Evolutionary conservation across 2,888 invertebrate genomes (phyloP).

Genomic region (Coelinius sp.): DNA sequence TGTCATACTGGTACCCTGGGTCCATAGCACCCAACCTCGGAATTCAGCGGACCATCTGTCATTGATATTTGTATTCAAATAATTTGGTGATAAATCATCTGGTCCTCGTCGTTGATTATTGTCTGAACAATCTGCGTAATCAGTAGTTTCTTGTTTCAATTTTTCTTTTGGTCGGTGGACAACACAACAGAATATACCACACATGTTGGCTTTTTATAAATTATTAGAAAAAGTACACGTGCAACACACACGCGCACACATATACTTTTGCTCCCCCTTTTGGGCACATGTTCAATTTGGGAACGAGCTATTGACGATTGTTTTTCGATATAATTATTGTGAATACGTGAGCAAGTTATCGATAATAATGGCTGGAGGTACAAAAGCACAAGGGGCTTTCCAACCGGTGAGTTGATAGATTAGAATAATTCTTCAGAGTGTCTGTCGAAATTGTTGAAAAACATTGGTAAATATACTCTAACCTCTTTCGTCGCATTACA

Average conservation of each 20-base stretch:
- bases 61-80: background rate
- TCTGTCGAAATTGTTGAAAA: background rate
- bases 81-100: background rate
- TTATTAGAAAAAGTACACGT: too few species aligned
- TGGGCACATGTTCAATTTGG: too few species aligned
- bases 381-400: constrained; percentile 75
- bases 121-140: background rate
- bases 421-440: background rate
- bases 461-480: background rate
- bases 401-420: constrained; percentile 77
- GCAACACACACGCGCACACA: too few species aligned
- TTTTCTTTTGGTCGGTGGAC: background rate
- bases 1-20: constrained; percentile 79
- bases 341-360: too few species aligned
- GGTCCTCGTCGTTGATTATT: background rate
- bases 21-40: constrained; percentile 82
- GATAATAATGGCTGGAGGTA: constrained; percentile 59
- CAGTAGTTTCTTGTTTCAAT: background rate
- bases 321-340: too few species aligned
- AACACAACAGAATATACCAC: background rate
- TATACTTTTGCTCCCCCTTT: too few species aligned
- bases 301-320: too few species aligned
- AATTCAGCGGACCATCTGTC: constrained; percentile 62
- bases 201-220: background rate
- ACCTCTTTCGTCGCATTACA: constrained; percentile 63